Evolutionary conservation across 2,888 invertebrate species (phyloP), one percentile per base, ranked within the genome.

Genomic region (Xestia sexstrigata): DNA sequence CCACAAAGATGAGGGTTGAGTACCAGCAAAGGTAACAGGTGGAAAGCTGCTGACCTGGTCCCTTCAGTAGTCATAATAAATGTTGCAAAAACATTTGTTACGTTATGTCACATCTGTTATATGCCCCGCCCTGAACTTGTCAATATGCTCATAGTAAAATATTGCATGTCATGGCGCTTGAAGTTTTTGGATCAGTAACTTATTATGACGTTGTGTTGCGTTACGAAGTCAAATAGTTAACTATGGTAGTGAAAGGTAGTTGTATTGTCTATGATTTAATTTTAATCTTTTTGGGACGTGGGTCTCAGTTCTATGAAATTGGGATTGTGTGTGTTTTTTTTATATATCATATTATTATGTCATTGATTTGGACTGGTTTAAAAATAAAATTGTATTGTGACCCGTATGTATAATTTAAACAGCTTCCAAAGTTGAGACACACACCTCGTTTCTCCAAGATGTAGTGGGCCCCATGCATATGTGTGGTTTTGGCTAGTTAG

Each of bases 41-140:
- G 47, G 0, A 9, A 9, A 26, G 17, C 17, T 35, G 2, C 13
- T 39, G 1, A 8, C 8, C 8, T n/a, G 30, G n/a, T 17, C 52
- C 15, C 6, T 39, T 11, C n/a, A 26, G 26, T 13, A 47, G 35
- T 5, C 45, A 52, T 15, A 11, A 9, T 17, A 52, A 7, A 30
- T 81, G 26, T 52, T 15, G 58, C 5, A 79, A 65, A 0, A 45
- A 15, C 26, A 67, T 13, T 42, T 63, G 30, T 17, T 35, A 4
- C 3, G 23, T 67, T 47, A 82, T 42, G 15, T 39, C 82, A 63
- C 8, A 42, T 60, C 45, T n/a, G 7, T 15, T 23, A 5, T 30
- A 0, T n/a, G 45, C 62, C 79, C 52, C 79, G 42, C 78, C 79
- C 23, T 39, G 23, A 26, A 83, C 68, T 78, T 68, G 67, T 76